A percentile compares a stretch with the other conserved stretches of the same genome.
phyloP scores from a whole-genome alignment of 2,888 invertebrate species.

The Melikaiella ostensackeni region DNA sequence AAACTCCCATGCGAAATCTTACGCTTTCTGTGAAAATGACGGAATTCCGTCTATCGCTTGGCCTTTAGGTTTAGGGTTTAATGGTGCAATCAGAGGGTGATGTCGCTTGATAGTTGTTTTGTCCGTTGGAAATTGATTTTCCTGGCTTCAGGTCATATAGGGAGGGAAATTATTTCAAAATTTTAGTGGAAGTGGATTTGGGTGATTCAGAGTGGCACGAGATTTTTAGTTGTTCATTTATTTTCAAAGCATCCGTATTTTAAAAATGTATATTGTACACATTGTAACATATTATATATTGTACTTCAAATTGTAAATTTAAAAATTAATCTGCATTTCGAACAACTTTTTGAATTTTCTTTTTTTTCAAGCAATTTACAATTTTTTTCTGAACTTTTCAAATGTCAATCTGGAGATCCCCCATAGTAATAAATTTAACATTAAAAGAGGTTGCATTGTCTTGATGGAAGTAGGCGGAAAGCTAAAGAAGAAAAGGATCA shows the following conservation, averaged over 20 bases:
- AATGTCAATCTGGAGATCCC: not conserved
- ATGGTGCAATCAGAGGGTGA: not conserved
- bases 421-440: not conserved
- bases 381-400: not conserved
- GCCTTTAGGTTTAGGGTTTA: not conserved
- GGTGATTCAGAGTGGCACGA: too few species aligned
- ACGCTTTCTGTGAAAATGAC: slow-evolving; percentile 21
- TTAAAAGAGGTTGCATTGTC: slow-evolving; percentile 18
- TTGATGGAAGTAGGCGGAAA: slow-evolving; percentile 10
- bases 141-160: not conserved
- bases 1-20: not conserved
- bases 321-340: not conserved
- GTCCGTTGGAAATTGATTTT: not conserved
- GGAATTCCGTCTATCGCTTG: slow-evolving; percentile 11
- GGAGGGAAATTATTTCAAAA: not conserved
- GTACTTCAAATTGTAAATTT: not conserved
- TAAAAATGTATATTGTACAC: too few species aligned
- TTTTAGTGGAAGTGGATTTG: not conserved
- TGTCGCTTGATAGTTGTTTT: not conserved
- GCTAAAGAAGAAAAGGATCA: not conserved
- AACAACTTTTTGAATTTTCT: too few species aligned
- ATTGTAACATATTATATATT: too few species aligned
- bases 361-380: too few species aligned
- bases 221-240: too few species aligned
- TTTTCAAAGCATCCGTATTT: not conserved